phyloP scores from a whole-genome alignment of 2,113 vertebrate genomes.

The Grus americana region DNA sequence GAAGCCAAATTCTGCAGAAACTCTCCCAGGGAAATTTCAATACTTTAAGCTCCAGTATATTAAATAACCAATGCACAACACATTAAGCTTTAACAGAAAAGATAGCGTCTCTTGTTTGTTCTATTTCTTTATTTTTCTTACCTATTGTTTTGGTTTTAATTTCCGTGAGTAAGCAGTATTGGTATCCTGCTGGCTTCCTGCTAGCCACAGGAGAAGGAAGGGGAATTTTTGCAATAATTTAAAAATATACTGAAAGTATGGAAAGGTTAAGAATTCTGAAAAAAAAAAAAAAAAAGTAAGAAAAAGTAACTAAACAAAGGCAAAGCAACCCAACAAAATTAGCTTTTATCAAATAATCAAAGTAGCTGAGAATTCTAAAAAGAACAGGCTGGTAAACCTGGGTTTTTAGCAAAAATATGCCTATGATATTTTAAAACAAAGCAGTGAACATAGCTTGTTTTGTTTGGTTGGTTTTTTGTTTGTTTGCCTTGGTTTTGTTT shows the following conservation, averaged over 20 bases:
- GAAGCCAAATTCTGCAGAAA: neutral
- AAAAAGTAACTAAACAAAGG: neutral
- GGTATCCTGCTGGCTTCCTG: conserved; percentile 66
- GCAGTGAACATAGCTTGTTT: neutral
- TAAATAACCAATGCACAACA: neutral
- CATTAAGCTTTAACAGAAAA: conserved; percentile 1
- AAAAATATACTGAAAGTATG: conserved; percentile 59
- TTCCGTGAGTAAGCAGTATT: conserved; percentile 64
- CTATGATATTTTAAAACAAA: neutral
- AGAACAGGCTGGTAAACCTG: neutral
- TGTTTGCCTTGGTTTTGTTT: neutral
- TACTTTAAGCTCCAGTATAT: neutral
- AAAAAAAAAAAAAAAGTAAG: neutral
- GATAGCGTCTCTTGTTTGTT: conserved; percentile 16
- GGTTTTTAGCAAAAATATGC: neutral
- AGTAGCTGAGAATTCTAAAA: neutral
- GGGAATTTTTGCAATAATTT: conserved; percentile 58
- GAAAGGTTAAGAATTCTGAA: conserved; percentile 39
- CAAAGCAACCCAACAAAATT: neutral
- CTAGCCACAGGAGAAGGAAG: conserved; percentile 53
- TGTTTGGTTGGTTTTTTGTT: neutral
- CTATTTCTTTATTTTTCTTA: conserved; percentile 67
- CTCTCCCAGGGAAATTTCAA: neutral
- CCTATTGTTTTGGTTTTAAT: conserved; percentile 61
- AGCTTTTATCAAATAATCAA: neutral